Conservation (phyloP, 1,140 invertebrate species). For the Drosophila funebris region DNA sequence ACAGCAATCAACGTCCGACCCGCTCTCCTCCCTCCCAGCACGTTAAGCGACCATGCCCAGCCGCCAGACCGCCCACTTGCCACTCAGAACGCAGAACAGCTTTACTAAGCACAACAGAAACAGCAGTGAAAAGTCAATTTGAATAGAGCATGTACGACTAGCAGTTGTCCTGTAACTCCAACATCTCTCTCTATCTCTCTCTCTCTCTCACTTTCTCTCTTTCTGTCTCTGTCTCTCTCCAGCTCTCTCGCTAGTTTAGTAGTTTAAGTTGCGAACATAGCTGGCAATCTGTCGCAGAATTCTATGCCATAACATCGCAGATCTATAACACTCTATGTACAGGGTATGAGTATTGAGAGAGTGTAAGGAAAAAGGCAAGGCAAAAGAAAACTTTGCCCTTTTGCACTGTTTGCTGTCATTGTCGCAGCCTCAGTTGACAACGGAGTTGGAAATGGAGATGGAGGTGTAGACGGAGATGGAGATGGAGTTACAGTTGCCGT, state of each 20-base stretch:
- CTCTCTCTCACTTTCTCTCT: too few species aligned
- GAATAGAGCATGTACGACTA: neutral
- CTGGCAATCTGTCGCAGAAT: too few species aligned
- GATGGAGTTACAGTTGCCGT: neutral
- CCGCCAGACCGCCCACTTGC: neutral
- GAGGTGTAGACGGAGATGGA: neutral
- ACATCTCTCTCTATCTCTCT: too few species aligned
- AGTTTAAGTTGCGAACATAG: too few species aligned
- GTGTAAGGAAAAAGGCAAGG: slow-evolving; percentile 36
- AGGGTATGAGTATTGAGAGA: slow-evolving; percentile 13
- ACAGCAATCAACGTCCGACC: slow-evolving; percentile 68
- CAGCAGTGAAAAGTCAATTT: neutral
- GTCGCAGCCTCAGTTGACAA: slow-evolving; percentile 21
- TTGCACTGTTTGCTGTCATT: slow-evolving; percentile 49
- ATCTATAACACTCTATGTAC: too few species aligned
- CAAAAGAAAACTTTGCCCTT: slow-evolving; percentile 68
- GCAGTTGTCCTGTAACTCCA: neutral
- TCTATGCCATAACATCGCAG: too few species aligned
- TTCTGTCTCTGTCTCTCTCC: too few species aligned
- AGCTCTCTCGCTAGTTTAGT: too few species aligned
- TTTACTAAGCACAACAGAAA: slow-evolving; percentile 12
- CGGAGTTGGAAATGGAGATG: neutral
- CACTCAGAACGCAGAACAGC: slow-evolving; percentile 2
- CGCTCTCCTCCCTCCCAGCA: neutral
- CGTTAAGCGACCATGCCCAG: neutral